These are phyloP conservation scores for Megalops atlanticus DNA, from an alignment of 2,113 vertebrate genomes.

Conservation along the genomic window DNA sequence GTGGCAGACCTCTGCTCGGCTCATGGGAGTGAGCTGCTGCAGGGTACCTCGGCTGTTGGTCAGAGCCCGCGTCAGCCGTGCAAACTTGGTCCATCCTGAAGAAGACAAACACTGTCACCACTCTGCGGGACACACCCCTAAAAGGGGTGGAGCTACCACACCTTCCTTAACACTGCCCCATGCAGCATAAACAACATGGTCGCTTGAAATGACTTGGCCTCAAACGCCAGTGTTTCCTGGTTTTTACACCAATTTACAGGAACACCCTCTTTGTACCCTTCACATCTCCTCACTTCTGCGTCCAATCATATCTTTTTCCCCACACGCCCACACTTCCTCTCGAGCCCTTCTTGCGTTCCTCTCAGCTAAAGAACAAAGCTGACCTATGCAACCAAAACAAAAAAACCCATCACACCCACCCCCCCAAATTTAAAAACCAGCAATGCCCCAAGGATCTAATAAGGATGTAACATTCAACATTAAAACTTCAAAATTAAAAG, in stretches of 20 bases:
- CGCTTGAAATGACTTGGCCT: too few species aligned
- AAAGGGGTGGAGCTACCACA: background rate
- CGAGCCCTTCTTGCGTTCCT: background rate
- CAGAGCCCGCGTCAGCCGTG: conserved; percentile 88
- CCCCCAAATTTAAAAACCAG: conserved; percentile 7
- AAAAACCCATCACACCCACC: background rate
- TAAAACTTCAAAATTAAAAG: conserved; percentile 31
- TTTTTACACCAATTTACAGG: too few species aligned
- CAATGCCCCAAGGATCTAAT: conserved; percentile 10
- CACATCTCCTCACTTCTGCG: background rate
- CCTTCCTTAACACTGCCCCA: background rate
- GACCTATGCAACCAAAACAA: background rate
- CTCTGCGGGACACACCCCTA: background rate
- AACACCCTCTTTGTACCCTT: background rate
- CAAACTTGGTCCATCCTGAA: conserved; percentile 95
- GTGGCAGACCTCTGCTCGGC: conserved; percentile 90
- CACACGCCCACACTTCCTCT: background rate
- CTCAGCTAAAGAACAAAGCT: conserved; percentile 3
- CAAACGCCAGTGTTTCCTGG: too few species aligned
- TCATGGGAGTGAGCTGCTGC: conserved; percentile 90
- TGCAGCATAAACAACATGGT: too few species aligned
- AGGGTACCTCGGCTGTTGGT: conserved; percentile 89
- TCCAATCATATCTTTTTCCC: background rate
- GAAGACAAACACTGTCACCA: conserved; percentile 18
- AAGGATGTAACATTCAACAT: conserved; percentile 23